Conservation (phyloP, 2,113 vertebrate species). For the Neodontobutis hainanensis region DNA sequence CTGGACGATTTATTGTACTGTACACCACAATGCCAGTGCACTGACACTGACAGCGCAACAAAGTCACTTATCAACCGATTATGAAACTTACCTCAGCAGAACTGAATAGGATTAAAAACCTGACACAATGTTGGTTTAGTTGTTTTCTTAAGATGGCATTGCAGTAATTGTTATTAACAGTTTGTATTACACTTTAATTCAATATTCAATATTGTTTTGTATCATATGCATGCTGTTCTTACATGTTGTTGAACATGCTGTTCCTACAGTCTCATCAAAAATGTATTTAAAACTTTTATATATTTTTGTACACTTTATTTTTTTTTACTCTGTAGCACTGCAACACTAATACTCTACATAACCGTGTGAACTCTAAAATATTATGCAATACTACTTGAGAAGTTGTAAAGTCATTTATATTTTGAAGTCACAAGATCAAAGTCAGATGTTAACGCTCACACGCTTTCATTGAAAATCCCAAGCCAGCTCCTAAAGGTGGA, state of each 20-base stretch:
- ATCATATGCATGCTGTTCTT: too few relatives aligned
- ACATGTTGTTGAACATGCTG: too few relatives aligned
- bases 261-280: too few relatives aligned
- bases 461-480: conserved; percentile 4
- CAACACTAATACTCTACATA: too few relatives aligned
- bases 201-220: not conserved
- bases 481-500: not conserved
- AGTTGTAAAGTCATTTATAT: too few relatives aligned
- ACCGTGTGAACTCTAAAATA: too few relatives aligned
- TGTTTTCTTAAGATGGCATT: conserved; percentile 1
- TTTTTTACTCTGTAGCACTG: too few relatives aligned
- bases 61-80: conserved; percentile 14
- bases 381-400: too few relatives aligned
- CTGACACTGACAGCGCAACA: conserved; percentile 29
- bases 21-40: conserved; percentile 11
- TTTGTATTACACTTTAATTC: not conserved
- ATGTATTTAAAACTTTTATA: too few relatives aligned
- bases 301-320: too few relatives aligned
- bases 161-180: not conserved
- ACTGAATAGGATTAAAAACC: not conserved
- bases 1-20: conserved; percentile 45
- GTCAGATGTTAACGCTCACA: conserved; percentile 13
- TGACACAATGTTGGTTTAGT: not conserved
- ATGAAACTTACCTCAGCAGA: conserved; percentile 25
- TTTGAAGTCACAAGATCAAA: too few relatives aligned